Evolutionary conservation across 2,888 invertebrate genomes (phyloP).

Genomic region (Shargacucullia verbasci): DNA sequence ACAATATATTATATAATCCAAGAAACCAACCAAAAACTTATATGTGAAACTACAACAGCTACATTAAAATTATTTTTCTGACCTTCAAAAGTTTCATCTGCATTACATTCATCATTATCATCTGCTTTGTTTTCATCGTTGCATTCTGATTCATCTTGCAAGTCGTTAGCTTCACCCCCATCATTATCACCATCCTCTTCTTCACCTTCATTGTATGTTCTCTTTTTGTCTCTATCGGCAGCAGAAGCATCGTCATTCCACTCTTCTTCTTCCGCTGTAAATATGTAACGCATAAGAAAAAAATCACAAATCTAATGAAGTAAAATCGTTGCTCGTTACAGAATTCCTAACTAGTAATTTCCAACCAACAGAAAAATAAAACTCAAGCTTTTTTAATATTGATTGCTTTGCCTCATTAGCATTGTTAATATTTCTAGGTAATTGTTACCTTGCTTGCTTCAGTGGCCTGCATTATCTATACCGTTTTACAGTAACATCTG

Average conservation of each 20-base stretch:
- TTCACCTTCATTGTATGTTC: constrained; percentile 50
- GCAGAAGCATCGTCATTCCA: constrained; percentile 72
- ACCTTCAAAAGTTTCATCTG: constrained; percentile 63
- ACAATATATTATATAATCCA: too few species aligned
- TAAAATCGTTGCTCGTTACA: neutral
- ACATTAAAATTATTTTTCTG: constrained; percentile 7
- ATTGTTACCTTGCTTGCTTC: neutral
- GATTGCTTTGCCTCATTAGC: too few species aligned
- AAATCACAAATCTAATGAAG: too few species aligned
- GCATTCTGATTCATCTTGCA: constrained; percentile 60
- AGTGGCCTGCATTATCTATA: neutral
- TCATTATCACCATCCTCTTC: constrained; percentile 59
- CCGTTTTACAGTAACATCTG: constrained; percentile 13
- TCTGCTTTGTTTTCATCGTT: constrained; percentile 61
- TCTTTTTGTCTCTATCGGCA: constrained; percentile 51
- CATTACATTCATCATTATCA: constrained; percentile 51
- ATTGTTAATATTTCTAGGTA: neutral
- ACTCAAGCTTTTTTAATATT: too few species aligned
- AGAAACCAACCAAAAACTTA: too few species aligned
- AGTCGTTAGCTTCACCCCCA: constrained; percentile 44
- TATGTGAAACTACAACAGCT: too few species aligned
- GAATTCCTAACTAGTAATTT: neutral
- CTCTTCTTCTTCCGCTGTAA: constrained; percentile 83
- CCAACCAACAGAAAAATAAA: neutral
- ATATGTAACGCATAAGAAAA: constrained; percentile 27